Percentiles rank a stretch among this genome's conserved stretches.
These are phyloP conservation scores for Cataglyphis rosenhaueri DNA, from an alignment of 2,888 invertebrate genomes.

Conservation along the genomic window DNA sequence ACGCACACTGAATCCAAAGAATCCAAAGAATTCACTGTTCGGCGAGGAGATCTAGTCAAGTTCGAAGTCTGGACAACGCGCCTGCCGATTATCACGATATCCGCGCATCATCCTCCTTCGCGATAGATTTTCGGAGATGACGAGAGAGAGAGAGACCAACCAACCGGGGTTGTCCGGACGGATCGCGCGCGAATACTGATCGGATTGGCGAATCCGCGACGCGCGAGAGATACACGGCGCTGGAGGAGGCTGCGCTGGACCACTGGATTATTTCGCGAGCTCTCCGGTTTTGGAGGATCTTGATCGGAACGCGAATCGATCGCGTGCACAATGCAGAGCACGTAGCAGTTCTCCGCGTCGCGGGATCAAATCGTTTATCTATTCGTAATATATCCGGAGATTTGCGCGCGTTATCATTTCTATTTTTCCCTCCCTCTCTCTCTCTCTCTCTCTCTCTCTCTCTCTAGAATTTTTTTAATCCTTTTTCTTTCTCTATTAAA, in stretches of 20 bases:
- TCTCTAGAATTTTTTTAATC: not conserved
- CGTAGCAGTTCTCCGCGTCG: not conserved
- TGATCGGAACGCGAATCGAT: not conserved
- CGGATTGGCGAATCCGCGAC: constrained; percentile 5
- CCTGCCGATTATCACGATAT: constrained; percentile 10
- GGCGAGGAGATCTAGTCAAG: not conserved
- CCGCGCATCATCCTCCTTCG: constrained; percentile 16
- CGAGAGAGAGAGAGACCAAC: not conserved
- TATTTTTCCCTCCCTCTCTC: no score
- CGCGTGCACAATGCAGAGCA: not conserved
- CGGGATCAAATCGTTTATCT: constrained; percentile 6
- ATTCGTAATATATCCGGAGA: not conserved
- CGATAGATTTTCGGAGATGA: not conserved
- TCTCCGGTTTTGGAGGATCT: not conserved
- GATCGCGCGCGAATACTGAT: constrained; percentile 13
- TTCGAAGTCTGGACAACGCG: constrained; percentile 4
- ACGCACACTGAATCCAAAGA: constrained; percentile 29
- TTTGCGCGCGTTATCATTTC: not conserved
- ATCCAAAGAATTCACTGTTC: not conserved
- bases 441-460: not conserved
- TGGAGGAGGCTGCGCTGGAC: constrained; percentile 30
- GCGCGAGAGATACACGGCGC: constrained; percentile 1
- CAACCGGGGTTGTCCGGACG: not conserved
- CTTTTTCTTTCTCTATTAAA: not conserved
- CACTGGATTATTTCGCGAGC: not conserved